phyloP scores from a whole-genome alignment of 2,888 invertebrate genomes.

The Apeira syringaria region DNA sequence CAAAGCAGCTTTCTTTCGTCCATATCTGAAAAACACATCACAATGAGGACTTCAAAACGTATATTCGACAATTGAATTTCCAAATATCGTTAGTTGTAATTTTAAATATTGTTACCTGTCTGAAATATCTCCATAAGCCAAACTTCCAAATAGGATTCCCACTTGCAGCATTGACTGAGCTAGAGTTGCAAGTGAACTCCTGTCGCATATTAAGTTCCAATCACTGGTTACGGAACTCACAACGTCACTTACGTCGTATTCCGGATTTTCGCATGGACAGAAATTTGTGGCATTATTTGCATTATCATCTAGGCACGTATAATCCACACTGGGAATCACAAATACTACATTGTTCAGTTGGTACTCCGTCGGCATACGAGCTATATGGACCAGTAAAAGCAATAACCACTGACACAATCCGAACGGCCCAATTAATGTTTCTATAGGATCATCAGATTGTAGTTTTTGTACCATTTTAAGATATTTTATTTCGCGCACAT shows the following conservation, averaged over 20 bases:
- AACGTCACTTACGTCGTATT: constrained; percentile 79
- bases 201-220: constrained; percentile 85
- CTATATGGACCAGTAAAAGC: constrained; percentile 70
- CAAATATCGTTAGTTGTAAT: too few species aligned
- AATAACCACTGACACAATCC: constrained; percentile 82
- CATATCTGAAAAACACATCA: constrained; percentile 71
- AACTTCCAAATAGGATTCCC: constrained; percentile 81
- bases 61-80: too few species aligned
- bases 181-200: constrained; percentile 76
- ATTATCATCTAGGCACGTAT: constrained; percentile 64
- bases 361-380: constrained; percentile 82
- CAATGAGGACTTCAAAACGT: too few species aligned
- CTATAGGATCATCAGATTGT: constrained; percentile 47
- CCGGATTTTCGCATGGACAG: constrained; percentile 71
- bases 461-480: not conserved
- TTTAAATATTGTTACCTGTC: too few species aligned
- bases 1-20: constrained; percentile 85
- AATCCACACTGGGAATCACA: constrained; percentile 78
- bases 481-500: not conserved
- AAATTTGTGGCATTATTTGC: constrained; percentile 59
- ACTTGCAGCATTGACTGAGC: constrained; percentile 82
- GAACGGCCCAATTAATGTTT: constrained; percentile 78
- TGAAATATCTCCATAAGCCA: constrained; percentile 79
- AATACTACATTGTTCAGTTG: constrained; percentile 83
- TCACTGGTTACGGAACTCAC: constrained; percentile 83